Base-by-base conservation (phyloP, 2,888 invertebrate genomes). In the Opisthograptis luteolata region DNA sequence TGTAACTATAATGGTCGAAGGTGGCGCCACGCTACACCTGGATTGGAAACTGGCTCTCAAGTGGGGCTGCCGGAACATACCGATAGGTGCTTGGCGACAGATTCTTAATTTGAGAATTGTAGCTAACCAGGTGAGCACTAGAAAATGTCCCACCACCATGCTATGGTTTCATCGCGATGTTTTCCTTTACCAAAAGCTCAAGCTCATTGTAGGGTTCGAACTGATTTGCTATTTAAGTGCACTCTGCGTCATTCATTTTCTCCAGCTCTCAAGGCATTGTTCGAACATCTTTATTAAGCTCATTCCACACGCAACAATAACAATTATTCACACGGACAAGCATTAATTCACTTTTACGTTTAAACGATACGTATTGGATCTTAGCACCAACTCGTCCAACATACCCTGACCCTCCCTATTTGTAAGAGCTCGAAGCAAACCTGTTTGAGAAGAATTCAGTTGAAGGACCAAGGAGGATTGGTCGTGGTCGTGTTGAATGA, bases 301-400 rank as follows among this genome's bases (percentile, higher is more conserved):
- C 25, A n/a, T 28, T 39, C 28, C 20, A 20, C 20, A 40, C 20
- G 13, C 19, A 30, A 30, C 28, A 30, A 17, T 28, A 28, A 40
- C 30, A 40, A 40, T 40, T 40, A 40, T 40, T 40, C 40, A 30
- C 30, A 13, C 19, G n/a, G 20, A 40, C 28, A 40, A 30, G 13
- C 28, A 40, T 40, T 40, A 40, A 40, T 40, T 40, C 40, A 40
- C 30, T 40, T 39, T 30, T 40, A 40, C 40, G 40, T 12, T 35
- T 27, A 43, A 35, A 32, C 27, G 35, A 27, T 28, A 34, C 35
- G 20, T 20, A 43, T 43, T 43, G 43, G 35, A 35, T 43, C 43
- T 43, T 43, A 43, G 34, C 35, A 27, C 28, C 35, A 24, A 8
- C 4, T 9, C 10, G 20, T 28, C 43, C 35, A 25, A n/a, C 13